Conservation (phyloP, 2,113 vertebrate genomes). For the Peromyscus maniculatus region DNA sequence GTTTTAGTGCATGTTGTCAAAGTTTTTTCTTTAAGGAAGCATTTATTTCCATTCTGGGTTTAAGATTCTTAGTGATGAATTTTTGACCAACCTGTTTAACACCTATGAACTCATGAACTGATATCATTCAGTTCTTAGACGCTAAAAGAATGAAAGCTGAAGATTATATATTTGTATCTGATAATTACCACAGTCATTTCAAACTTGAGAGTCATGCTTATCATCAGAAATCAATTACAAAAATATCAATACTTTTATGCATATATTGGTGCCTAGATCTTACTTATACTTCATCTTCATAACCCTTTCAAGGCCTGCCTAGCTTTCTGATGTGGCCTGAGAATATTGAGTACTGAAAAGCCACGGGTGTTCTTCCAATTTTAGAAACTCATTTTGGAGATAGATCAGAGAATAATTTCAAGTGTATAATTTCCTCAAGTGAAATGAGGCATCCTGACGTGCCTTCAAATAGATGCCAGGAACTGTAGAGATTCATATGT, state of each 20-base stretch:
- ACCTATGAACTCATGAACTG: not conserved
- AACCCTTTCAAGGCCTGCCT: slow-evolving; percentile 38
- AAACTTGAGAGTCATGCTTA: slow-evolving; percentile 50
- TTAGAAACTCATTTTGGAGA: slow-evolving; percentile 80
- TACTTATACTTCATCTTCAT: slow-evolving; percentile 65
- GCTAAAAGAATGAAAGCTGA: slow-evolving; percentile 38
- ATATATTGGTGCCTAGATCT: slow-evolving; percentile 17
- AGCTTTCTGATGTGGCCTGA: slow-evolving; percentile 57
- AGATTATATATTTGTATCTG: slow-evolving; percentile 31
- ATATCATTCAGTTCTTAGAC: not conserved
- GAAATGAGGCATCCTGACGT: slow-evolving; percentile 75
- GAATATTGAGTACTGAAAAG: slow-evolving; percentile 60
- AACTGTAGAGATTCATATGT: slow-evolving; percentile 74
- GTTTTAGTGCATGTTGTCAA: slow-evolving; percentile 45
- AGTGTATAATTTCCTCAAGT: slow-evolving; percentile 79
- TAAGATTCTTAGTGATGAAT: slow-evolving; percentile 34
- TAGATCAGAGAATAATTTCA: slow-evolving; percentile 77
- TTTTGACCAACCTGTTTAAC: slow-evolving; percentile 46
- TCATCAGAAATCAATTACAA: slow-evolving; percentile 45
- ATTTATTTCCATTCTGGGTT: slow-evolving; percentile 24
- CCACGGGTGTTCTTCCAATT: slow-evolving; percentile 70
- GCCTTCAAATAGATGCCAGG: slow-evolving; percentile 66
- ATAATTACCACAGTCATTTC: slow-evolving; percentile 53
- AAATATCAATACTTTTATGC: slow-evolving; percentile 41
- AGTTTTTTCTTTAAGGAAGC: not conserved